Evolutionary conservation across 2,888 invertebrate species (phyloP).

Genomic region (Drosophila bunnanda): DNA sequence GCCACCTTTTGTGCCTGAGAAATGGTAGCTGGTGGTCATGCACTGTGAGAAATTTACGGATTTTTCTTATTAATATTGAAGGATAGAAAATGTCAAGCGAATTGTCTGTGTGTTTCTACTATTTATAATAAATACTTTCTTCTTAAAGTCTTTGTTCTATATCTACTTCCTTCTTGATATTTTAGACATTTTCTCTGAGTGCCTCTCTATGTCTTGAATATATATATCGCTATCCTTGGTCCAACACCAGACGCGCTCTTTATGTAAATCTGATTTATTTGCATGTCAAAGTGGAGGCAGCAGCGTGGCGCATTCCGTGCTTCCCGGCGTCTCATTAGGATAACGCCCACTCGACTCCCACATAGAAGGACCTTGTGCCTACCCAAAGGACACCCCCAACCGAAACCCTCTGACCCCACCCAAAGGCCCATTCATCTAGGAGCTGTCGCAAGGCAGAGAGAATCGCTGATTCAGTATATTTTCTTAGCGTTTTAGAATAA

Average conservation of each 20-base stretch:
- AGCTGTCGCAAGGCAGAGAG: slow-evolving; percentile 12
- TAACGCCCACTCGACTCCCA: slow-evolving; percentile 15
- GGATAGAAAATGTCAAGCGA: no score
- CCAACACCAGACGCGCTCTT: slow-evolving; percentile 44
- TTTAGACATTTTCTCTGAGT: background rate
- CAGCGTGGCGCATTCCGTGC: slow-evolving; percentile 31
- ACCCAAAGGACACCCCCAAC: background rate
- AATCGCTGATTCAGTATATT: slow-evolving; percentile 56
- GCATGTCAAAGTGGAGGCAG: slow-evolving; percentile 72
- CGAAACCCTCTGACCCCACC: slow-evolving; percentile 4
- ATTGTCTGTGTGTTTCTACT: no score
- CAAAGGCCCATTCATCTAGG: slow-evolving; percentile 22
- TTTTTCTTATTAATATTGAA: no score
- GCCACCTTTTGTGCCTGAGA: slow-evolving; percentile 36
- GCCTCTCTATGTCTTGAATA: slow-evolving; percentile 53
- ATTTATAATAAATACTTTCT: no score
- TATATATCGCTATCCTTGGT: slow-evolving; percentile 43
- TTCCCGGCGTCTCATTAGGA: slow-evolving; percentile 59
- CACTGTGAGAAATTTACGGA: background rate
- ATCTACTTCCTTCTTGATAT: background rate
- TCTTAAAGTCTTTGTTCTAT: background rate
- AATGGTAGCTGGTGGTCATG: slow-evolving; percentile 28
- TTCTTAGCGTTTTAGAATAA: slow-evolving; percentile 74
- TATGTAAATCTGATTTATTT: slow-evolving; percentile 82
- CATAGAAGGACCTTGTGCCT: slow-evolving; percentile 4